These are phyloP conservation scores for Epinotia nisella DNA, from an alignment of 2,888 invertebrate genomes.

Conservation along the genomic window DNA sequence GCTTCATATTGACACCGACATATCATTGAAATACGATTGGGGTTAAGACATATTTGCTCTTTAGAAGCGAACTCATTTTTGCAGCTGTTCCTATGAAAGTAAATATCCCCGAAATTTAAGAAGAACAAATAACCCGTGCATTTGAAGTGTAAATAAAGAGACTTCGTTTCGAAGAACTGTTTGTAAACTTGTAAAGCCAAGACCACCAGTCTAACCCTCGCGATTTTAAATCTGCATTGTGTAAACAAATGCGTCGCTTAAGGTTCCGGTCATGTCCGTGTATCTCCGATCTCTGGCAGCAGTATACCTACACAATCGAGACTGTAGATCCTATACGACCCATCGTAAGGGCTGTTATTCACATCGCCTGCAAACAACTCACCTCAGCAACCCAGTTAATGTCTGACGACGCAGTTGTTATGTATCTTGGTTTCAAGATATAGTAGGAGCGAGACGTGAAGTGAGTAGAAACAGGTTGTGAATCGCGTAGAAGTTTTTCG, in stretches of 20 bases:
- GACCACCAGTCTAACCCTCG: background rate
- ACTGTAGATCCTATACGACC: slow-evolving; percentile 3
- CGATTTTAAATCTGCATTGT: slow-evolving; percentile 25
- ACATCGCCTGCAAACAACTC: background rate
- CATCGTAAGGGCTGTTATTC: slow-evolving; percentile 6
- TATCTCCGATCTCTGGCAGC: slow-evolving; percentile 35
- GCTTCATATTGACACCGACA: background rate
- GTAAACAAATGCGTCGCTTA: slow-evolving; percentile 20
- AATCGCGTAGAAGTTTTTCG: slow-evolving; percentile 23
- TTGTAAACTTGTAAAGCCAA: background rate
- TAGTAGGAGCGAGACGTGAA: background rate
- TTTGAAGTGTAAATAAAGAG: background rate
- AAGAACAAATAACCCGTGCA: background rate
- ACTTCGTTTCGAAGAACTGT: background rate
- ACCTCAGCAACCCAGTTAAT: background rate
- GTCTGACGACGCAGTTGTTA: background rate
- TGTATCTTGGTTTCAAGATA: too few species aligned
- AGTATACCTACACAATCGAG: slow-evolving; percentile 22
- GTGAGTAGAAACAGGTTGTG: background rate
- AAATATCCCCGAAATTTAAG: background rate
- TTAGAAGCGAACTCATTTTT: background rate
- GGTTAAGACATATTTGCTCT: background rate
- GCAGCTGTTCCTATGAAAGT: background rate
- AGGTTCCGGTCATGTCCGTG: slow-evolving; percentile 39
- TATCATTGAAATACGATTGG: background rate